These are phyloP conservation scores for Lepidochrysops patricia DNA, from an alignment of 2,888 invertebrate genomes.

Conservation along the genomic window DNA sequence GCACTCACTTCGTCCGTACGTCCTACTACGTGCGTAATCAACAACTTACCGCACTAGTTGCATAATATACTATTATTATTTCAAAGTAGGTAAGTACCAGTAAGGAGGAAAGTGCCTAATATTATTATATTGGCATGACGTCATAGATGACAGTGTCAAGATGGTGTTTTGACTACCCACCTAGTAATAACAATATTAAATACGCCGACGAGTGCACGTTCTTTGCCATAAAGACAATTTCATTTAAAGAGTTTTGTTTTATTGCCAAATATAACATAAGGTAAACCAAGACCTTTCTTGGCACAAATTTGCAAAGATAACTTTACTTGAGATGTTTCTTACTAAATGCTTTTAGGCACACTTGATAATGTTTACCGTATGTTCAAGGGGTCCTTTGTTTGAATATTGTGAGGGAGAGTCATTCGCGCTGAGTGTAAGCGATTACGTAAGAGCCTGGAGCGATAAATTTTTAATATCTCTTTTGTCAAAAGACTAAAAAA, in stretches of 20 bases:
- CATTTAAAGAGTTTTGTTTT: not conserved
- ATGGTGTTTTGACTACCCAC: too few species aligned
- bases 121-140: too few species aligned
- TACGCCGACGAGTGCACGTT: too few species aligned
- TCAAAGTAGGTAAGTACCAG: too few species aligned
- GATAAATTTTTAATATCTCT: not conserved
- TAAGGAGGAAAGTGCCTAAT: too few species aligned
- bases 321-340: slow-evolving; percentile 7
- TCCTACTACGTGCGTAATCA: too few species aligned
- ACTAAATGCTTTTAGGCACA: slow-evolving; percentile 6
- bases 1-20: too few species aligned
- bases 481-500: not conserved
- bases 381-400: slow-evolving; percentile 8
- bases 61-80: too few species aligned
- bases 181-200: too few species aligned
- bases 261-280: not conserved
- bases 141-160: too few species aligned
- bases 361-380: slow-evolving; percentile 6
- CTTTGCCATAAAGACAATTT: not conserved
- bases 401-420: slow-evolving; percentile 1
- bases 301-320: not conserved
- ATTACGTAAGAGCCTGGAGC: not conserved
- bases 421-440: not conserved
- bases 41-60: too few species aligned
- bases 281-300: not conserved